Conservation (phyloP, 2,888 invertebrate species). For the Molanna angustata region DNA sequence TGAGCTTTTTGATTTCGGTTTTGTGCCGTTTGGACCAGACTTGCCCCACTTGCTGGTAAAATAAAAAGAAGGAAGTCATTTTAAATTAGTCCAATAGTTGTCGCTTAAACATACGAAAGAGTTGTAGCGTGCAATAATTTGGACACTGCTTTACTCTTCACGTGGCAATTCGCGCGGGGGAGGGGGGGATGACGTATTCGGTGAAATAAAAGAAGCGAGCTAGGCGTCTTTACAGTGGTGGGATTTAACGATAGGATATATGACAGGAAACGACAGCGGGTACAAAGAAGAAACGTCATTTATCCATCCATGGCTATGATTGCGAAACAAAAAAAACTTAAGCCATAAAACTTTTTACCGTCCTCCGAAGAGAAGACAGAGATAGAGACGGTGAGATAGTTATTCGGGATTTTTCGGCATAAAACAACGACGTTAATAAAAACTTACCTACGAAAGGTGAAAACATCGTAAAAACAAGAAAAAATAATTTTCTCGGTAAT, state of each 20-base stretch:
- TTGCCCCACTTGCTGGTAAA: too few relatives aligned
- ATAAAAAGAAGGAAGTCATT: too few relatives aligned
- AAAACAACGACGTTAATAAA: conserved; percentile 1
- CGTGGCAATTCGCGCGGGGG: too few relatives aligned
- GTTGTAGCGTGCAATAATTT: too few relatives aligned
- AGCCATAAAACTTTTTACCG: conserved; percentile 13
- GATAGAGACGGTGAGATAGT: too few relatives aligned
- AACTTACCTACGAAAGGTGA: conserved; percentile 1
- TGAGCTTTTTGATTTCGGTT: too few relatives aligned
- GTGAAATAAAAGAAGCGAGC: conserved; percentile 5
- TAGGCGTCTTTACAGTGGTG: conserved; percentile 5
- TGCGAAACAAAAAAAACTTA: conserved; percentile 18
- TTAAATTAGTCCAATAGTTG: too few relatives aligned
- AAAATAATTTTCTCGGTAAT: too few relatives aligned
- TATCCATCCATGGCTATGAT: conserved; percentile 9
- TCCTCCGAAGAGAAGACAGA: conserved; percentile 8
- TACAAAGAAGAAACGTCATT: not conserved
- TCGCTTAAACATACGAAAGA: too few relatives aligned
- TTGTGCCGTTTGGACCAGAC: too few relatives aligned
- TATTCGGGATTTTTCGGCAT: not conserved
- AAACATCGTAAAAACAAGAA: conserved; percentile 9
- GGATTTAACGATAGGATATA: conserved; percentile 9
- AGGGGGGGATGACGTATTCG: not conserved
- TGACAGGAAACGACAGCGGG: conserved; percentile 13
- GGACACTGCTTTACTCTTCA: too few relatives aligned